Percentiles rank a stretch among this genome's conserved stretches.
Evolutionary conservation across 2,888 invertebrate species (phyloP).

Genomic region (Troides oblongomaculatus): DNA sequence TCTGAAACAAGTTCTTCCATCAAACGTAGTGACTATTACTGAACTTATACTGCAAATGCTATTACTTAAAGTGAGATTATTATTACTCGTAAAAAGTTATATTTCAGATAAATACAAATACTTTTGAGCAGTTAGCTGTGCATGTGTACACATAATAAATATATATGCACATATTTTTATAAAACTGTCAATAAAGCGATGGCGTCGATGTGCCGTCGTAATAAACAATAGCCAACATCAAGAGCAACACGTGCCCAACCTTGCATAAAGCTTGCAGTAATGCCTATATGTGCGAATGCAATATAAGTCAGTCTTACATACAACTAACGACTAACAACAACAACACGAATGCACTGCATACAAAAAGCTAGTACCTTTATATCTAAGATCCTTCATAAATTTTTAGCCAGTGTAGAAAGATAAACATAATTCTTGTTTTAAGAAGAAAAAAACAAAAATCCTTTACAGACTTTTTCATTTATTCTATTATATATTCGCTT

Average conservation of each 20-base stretch:
- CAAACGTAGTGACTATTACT: too few species aligned
- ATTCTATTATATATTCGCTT: background rate
- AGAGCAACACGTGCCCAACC: slow-evolving; percentile 19
- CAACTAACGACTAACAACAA: slow-evolving; percentile 7
- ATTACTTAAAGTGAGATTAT: background rate
- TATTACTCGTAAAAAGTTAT: background rate
- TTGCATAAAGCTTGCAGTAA: slow-evolving; percentile 11
- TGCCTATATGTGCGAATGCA: slow-evolving; percentile 4
- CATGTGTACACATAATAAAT: slow-evolving; percentile 4
- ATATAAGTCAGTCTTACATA: background rate
- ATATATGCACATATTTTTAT: slow-evolving; percentile 16
- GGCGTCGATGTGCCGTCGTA: slow-evolving; percentile 13
- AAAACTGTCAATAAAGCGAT: slow-evolving; percentile 22
- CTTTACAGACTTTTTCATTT: background rate
- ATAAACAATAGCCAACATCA: slow-evolving; percentile 14
- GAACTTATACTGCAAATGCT: background rate
- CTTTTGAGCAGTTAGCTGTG: background rate
- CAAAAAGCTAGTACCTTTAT: slow-evolving; percentile 8
- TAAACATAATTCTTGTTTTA: background rate
- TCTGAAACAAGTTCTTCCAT: too few species aligned
- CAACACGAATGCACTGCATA: slow-evolving; percentile 8
- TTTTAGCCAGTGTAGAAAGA: background rate
- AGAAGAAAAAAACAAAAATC: background rate
- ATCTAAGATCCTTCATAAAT: background rate
- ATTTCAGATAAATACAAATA: background rate